Base-by-base conservation (phyloP, 1,140 invertebrate genomes). In the Akabosia matsudoensis region DNA sequence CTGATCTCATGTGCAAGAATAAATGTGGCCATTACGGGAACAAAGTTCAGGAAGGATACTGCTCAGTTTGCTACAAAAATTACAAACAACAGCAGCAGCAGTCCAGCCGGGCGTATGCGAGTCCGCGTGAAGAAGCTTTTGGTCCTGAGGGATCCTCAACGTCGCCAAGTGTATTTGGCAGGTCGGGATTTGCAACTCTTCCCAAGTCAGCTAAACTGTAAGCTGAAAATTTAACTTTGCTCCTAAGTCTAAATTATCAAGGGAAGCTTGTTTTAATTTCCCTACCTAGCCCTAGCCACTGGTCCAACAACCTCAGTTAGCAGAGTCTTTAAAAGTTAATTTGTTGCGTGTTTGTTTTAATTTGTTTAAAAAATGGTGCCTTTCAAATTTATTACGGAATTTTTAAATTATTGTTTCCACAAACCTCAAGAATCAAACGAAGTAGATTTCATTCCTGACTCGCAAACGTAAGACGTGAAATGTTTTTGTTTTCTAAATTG, bases 1-100 rank as follows among this genome's bases (percentile, higher is more conserved):
- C 91, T 73, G 94, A 97, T 85, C 86, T 99, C 77, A 91, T 96
- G 81, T 99, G 97, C 85, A 94, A 94, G 84, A 96, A 93, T 86
- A 93, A 94, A 18, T 99, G 97, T 87, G 96, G 95, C 75, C 99
- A 91, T 88, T 99, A 92, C 85, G 97, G 97, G 24, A 99, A 98
- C 86, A 93, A 93, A 33, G 93, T 97, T 83, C 99, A 97, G 93
- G 91, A 96, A 84, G 93, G 96, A 18, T 97, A 96, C 84, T 99
- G 97, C 85, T 98, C 97, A 30, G 93, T 96, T 86, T 99, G 90
- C 80, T 90, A 89, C 84, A 79, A 79, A 70, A 64, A 61, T 22
- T 81, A 79, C 61, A 81, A 81, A 51, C 73, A 76, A 33, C 73
- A 64, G 16, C 77, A 78, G 33, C 70, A 72, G 24, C 70, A 45